phyloP scores from a whole-genome alignment of 2,113 vertebrate genomes.

The Siniperca knerii region DNA sequence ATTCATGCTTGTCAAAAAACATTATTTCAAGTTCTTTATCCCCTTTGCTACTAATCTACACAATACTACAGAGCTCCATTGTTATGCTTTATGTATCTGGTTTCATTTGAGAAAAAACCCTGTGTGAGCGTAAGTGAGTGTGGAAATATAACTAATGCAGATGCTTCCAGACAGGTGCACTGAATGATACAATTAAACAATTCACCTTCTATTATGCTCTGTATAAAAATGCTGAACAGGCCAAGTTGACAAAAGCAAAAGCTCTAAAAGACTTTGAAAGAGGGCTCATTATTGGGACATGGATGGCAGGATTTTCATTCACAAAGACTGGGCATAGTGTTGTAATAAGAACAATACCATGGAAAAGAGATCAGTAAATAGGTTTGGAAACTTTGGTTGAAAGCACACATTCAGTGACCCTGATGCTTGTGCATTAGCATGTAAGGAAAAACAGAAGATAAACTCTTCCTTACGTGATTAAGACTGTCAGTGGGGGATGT shows the following conservation, averaged over 20 bases:
- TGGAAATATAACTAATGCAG: not conserved
- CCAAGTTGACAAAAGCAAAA: slow-evolving; percentile 1
- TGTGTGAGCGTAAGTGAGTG: not conserved
- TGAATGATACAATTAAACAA: not conserved
- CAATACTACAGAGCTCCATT: not conserved
- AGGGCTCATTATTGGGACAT: slow-evolving; percentile 17
- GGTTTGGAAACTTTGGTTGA: slow-evolving; percentile 3
- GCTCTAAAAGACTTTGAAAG: slow-evolving; percentile 4
- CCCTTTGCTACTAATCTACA: not conserved
- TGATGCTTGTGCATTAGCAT: slow-evolving; percentile 22
- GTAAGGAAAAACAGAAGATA: slow-evolving; percentile 14
- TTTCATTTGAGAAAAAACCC: not conserved
- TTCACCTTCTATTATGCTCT: not conserved
- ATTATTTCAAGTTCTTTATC: slow-evolving; percentile 3
- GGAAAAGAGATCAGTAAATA: slow-evolving; percentile 19
- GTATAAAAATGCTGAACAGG: not conserved
- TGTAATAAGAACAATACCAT: not conserved
- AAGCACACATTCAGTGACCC: slow-evolving; percentile 19
- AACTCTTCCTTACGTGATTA: slow-evolving; percentile 36
- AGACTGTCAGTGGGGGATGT: slow-evolving; percentile 1
- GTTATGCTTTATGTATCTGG: not conserved
- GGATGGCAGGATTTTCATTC: not conserved
- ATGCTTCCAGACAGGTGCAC: not conserved
- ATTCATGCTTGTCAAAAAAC: not conserved
- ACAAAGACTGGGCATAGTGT: not conserved